Conservation (phyloP, 2,888 invertebrate species). For the Cancer borealis region DNA sequence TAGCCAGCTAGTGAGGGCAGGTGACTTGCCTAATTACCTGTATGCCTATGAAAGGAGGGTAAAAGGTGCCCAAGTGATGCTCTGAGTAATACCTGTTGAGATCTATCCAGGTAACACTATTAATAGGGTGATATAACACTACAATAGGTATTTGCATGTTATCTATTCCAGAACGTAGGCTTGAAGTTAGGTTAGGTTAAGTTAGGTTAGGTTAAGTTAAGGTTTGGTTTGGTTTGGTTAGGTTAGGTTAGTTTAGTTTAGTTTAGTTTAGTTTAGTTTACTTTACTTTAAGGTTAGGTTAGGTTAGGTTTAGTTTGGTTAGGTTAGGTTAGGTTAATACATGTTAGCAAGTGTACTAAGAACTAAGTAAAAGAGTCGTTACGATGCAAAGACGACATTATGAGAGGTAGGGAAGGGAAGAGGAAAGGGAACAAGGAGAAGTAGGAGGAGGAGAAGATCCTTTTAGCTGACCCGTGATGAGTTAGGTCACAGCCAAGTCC, state of each 20-base stretch:
- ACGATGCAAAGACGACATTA: neutral
- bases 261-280: too few species aligned
- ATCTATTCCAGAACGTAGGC: neutral
- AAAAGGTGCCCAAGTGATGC: neutral
- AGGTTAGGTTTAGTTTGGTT: too few species aligned
- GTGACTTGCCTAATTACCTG: neutral
- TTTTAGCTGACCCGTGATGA: neutral
- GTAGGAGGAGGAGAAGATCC: neutral
- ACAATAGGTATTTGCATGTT: neutral
- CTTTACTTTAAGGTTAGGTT: too few species aligned
- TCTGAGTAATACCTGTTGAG: neutral
- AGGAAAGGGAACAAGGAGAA: neutral
- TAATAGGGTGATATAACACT: neutral
- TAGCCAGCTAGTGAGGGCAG: neutral
- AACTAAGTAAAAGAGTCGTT: neutral
- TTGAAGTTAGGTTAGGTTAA: too few species aligned
- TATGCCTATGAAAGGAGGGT: neutral
- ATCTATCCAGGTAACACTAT: neutral
- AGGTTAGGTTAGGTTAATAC: too few species aligned
- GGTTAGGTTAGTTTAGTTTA: too few species aligned
- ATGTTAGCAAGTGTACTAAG: neutral
- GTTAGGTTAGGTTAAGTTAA: too few species aligned
- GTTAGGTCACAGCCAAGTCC: neutral
- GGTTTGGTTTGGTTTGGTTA: too few species aligned
- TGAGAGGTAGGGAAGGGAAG: neutral